These are phyloP conservation scores for Zosterops borbonicus DNA, from an alignment of 2,113 vertebrate species.

Conservation along the genomic window DNA sequence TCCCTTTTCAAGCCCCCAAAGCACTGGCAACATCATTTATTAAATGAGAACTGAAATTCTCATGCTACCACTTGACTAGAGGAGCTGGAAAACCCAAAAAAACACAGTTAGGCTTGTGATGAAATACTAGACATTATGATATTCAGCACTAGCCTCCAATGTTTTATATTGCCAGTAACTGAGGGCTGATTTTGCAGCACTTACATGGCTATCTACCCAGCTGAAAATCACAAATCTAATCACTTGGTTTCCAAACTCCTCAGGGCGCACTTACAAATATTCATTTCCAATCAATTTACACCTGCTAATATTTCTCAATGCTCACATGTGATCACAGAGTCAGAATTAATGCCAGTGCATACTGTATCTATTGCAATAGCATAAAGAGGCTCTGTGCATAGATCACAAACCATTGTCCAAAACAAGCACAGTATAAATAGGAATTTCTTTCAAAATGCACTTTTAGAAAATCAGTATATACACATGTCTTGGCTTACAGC, in stretches of 20 bases:
- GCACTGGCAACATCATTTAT: neutral
- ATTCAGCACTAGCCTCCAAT: neutral
- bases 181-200: constrained; percentile 19
- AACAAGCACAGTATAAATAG: neutral
- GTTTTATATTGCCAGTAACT: neutral
- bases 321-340: constrained; percentile 13
- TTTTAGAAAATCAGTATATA: neutral
- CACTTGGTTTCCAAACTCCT: constrained; percentile 22
- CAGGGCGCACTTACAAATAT: constrained; percentile 35
- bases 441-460: neutral
- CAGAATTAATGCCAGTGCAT: neutral
- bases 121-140: constrained; percentile 17
- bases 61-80: neutral
- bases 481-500: neutral
- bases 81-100: neutral
- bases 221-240: constrained; percentile 54
- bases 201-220: neutral
- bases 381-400: constrained; percentile 34
- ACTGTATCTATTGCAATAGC: neutral
- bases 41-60: constrained; percentile 34
- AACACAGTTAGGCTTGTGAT: neutral
- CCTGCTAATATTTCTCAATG: constrained; percentile 48
- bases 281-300: constrained; percentile 52
- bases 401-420: constrained; percentile 5
- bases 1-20: neutral